A percentile compares a stretch with the other conserved stretches of the same genome.
Evolutionary conservation across 2,797 vertebrate species (phyloP).

Genomic region (Halcyon leucocephala): DNA sequence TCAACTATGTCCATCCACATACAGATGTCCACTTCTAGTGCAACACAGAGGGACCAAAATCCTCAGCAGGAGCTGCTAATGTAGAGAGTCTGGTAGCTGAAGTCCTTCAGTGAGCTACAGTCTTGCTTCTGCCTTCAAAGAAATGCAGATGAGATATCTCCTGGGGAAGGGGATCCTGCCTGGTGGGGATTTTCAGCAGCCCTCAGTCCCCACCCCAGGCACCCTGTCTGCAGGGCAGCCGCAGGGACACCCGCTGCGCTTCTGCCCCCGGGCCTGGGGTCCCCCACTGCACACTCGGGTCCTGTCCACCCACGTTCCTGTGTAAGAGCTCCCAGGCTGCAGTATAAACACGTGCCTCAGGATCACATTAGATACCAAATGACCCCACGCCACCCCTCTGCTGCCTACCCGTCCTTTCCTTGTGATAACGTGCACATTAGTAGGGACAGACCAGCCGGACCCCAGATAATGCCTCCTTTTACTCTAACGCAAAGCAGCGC

Average conservation of each 20-base stretch:
- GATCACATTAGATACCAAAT: accelerated
- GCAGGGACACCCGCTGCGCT: accelerated
- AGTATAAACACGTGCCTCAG: neutral
- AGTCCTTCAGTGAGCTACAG: neutral
- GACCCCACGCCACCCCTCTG: neutral
- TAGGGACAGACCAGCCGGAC: neutral
- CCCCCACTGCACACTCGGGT: accelerated
- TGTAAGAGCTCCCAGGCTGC: neutral
- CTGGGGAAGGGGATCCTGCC: neutral
- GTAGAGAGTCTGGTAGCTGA: neutral
- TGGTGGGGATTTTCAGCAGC: neutral
- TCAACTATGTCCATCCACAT: neutral
- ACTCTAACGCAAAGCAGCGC: neutral
- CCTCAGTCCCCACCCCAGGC: too few species aligned
- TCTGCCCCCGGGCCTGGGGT: neutral
- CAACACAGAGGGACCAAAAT: neutral
- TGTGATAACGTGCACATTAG: accelerated
- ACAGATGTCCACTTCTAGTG: neutral
- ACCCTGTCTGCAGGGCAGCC: neutral
- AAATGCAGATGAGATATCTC: neutral
- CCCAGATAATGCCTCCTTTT: neutral
- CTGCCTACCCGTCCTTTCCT: neutral
- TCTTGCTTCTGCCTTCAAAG: neutral
- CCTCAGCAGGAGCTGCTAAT: neutral
- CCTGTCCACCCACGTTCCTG: neutral